Evolutionary conservation across 2,888 invertebrate genomes (phyloP).

Genomic region (Dicyrtoma fusca): DNA sequence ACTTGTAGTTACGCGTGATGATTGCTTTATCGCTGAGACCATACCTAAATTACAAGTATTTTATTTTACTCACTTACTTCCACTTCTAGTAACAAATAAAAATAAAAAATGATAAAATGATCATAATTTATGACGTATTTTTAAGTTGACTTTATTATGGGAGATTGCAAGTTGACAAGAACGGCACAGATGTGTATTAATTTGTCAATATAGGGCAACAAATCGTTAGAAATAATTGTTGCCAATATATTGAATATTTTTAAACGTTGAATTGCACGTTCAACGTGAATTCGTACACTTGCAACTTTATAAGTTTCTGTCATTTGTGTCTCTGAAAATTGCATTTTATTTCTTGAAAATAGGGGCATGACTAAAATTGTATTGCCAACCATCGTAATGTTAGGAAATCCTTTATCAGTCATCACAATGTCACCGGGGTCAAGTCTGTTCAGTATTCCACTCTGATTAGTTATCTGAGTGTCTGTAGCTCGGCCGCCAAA

Average conservation of each 20-base stretch:
- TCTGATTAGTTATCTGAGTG: constrained; percentile 39
- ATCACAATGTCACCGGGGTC: constrained; percentile 27
- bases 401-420: constrained; percentile 42
- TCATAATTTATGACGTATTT: too few relatives aligned
- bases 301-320: constrained; percentile 10
- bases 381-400: constrained; percentile 1
- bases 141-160: too few relatives aligned
- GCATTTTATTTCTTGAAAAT: constrained; percentile 3
- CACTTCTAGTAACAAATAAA: too few relatives aligned
- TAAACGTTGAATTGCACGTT: not conserved
- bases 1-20: too few relatives aligned
- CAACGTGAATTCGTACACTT: constrained; percentile 8
- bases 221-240: not conserved
- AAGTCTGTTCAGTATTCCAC: constrained; percentile 28
- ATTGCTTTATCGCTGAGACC: too few relatives aligned
- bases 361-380: constrained; percentile 40
- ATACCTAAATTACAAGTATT: too few relatives aligned
- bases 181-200: not conserved
- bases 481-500: constrained; percentile 48
- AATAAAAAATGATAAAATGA: too few relatives aligned
- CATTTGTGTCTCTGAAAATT: constrained; percentile 22
- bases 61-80: too few relatives aligned
- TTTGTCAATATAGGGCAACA: not conserved
- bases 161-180: too few relatives aligned
- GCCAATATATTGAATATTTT: not conserved